Base-by-base conservation (phyloP, 2,888 invertebrate species). In the Drosophila melanosoma region DNA sequence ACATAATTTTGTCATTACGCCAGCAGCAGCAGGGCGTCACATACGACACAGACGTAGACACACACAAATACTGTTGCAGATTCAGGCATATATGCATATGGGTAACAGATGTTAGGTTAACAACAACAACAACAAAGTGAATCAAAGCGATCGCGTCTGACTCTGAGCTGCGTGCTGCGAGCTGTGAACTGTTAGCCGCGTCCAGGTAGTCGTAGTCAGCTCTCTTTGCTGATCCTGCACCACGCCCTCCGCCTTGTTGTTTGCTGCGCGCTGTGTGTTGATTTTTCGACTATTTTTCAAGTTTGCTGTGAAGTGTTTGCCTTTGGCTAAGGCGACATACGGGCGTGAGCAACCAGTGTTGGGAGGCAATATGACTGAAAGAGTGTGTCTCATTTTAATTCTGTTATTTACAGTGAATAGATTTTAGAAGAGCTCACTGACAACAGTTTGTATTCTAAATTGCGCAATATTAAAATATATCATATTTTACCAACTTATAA, bases 1-100 rank as follows among this genome's bases (percentile, higher is more conserved):
- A 87, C 87, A 87, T 83, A 86, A 87, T 86, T 87, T 87, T 87
- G 87, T 86, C 87, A 87, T 87, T 87, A 87, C 85, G 73, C 74
- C 72, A 69, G 59, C 26, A 52, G 53, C 53, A 66, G 59, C 57
- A 29, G 57, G 57, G 70, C 69, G 70, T 48, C 70, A 63, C 77
- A 69, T 49, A 69, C 48, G 51, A 59, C 57, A 51, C 51, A 57
- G 40, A 32, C n/a, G 26, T 26, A 26, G 26, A 5, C 26, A 26
- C 26, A 29, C 29, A 29, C 29, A 29, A 29, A 29, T 29, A 71
- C 49, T 42, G 26, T 59, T 29, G 42, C 33, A 40, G n/a, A 48
- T 32, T 36, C n/a, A 35, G 29, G 32, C 36, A 33, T 12, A 61
- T 76, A 72, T 86, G 74, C 87, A 87, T 84, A 84, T 87, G 88